These are phyloP conservation scores for Zaprionus davidi DNA, from an alignment of 1,140 invertebrate genomes.

Conservation along the genomic window DNA sequence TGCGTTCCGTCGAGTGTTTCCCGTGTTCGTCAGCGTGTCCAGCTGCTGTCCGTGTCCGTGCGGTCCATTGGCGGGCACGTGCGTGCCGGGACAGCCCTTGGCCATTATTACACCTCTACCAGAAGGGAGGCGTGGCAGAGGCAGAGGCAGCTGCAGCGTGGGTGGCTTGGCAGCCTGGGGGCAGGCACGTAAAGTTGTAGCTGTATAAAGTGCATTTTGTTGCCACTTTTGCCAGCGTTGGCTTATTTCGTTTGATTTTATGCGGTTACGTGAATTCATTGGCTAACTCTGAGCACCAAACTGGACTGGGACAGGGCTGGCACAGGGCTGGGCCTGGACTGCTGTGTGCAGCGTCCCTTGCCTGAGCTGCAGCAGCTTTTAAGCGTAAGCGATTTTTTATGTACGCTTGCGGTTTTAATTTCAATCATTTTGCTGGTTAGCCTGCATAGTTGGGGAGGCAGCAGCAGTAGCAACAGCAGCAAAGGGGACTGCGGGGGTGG, in stretches of 20 bases:
- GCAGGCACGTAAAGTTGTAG: slow-evolving; percentile 45
- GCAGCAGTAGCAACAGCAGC: too few relatives aligned
- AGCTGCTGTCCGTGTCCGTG: slow-evolving; percentile 37
- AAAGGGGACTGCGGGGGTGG: not conserved
- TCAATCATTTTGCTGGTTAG: slow-evolving; percentile 74
- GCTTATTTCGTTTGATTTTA: slow-evolving; percentile 83
- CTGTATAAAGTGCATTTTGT: slow-evolving; percentile 79
- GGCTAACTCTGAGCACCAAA: slow-evolving; percentile 37
- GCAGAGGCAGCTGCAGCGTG: slow-evolving; percentile 3
- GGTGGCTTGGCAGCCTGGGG: slow-evolving; percentile 28
- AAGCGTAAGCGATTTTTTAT: slow-evolving; percentile 81
- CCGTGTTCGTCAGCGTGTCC: slow-evolving; percentile 12
- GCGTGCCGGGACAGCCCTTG: slow-evolving; percentile 67
- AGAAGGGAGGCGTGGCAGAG: not conserved
- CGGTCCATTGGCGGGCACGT: slow-evolving; percentile 60
- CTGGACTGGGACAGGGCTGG: not conserved
- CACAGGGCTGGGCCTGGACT: not conserved
- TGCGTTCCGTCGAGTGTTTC: slow-evolving; percentile 31
- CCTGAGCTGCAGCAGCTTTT: slow-evolving; percentile 42
- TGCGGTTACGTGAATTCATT: slow-evolving; percentile 81
- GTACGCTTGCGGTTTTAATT: slow-evolving; percentile 79
- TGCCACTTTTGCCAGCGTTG: slow-evolving; percentile 75
- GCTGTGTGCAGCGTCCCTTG: too few relatives aligned
- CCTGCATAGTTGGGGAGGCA: not conserved
- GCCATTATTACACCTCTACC: slow-evolving; percentile 75